Conservation (phyloP, 2,888 invertebrate genomes). For the Agonum fuliginosum region DNA sequence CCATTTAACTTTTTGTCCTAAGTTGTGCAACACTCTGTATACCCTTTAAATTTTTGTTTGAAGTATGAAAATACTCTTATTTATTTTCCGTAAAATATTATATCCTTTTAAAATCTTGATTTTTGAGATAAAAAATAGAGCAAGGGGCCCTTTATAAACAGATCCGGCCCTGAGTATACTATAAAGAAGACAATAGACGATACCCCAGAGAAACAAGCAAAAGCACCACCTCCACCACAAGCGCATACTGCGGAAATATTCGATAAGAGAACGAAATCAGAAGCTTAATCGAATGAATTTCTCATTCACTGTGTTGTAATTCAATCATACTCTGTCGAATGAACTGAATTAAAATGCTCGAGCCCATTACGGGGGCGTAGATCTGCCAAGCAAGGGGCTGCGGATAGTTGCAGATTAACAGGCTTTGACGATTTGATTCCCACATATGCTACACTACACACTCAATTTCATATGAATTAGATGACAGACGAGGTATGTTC, state of each 20-base stretch:
- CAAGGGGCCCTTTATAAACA: no score
- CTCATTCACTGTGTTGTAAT: constrained; percentile 49
- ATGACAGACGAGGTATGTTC: no score
- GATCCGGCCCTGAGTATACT: no score
- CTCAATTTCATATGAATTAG: constrained; percentile 36
- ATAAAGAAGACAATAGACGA: constrained; percentile 52
- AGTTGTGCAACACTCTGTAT: no score
- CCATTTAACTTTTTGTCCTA: no score
- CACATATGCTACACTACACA: constrained; percentile 5
- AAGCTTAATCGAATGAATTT: constrained; percentile 51
- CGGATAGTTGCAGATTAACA: constrained; percentile 25
- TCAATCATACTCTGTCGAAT: constrained; percentile 37
- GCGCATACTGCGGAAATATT: constrained; percentile 40
- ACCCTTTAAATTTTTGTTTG: no score
- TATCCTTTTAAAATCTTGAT: no score
- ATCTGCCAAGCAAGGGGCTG: constrained; percentile 4
- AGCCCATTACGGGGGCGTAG: neutral
- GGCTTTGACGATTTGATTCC: constrained; percentile 23
- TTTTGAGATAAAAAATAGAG: no score
- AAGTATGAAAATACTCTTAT: no score
- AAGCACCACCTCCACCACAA: constrained; percentile 5
- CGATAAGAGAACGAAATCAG: constrained; percentile 42
- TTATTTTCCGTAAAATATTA: no score
- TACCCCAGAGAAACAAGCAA: constrained; percentile 17
- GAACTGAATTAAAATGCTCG: constrained; percentile 35